Percentiles rank a stretch among this genome's conserved stretches.
These are phyloP conservation scores for Aplodontia rufa DNA, from an alignment of 2,113 vertebrate genomes.

Conservation along the genomic window DNA sequence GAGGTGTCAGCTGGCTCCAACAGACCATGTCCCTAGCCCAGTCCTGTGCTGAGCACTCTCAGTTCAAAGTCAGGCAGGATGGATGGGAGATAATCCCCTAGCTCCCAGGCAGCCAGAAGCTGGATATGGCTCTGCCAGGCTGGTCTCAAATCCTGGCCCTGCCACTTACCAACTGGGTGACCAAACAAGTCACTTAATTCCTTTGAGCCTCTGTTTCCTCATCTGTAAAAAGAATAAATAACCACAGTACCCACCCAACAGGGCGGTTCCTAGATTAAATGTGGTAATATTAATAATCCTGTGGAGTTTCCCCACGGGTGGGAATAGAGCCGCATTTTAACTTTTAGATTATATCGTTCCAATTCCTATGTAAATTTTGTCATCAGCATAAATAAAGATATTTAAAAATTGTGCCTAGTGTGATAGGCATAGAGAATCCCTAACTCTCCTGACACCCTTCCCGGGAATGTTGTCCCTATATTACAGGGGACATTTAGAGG, in stretches of 20 bases:
- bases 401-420: not conserved
- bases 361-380: not conserved
- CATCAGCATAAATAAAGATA: constrained; percentile 22
- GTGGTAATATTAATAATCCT: not conserved
- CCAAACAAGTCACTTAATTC: not conserved
- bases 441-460: not conserved
- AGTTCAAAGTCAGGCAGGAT: not conserved
- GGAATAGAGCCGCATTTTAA: not conserved
- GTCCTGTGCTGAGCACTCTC: not conserved
- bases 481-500: not conserved
- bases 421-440: not conserved
- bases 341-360: not conserved
- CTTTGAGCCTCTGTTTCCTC: not conserved
- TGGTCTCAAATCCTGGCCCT: not conserved
- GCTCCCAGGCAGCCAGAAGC: not conserved
- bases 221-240: not conserved
- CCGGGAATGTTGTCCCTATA: not conserved
- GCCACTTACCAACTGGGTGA: not conserved
- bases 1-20: constrained; percentile 31
- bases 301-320: not conserved
- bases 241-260: not conserved
- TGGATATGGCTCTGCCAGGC: not conserved
- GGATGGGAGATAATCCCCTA: not conserved
- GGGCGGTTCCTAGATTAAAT: not conserved
- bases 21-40: not conserved